Conservation (phyloP, 2,113 vertebrate genomes). For the Gavialis gangeticus region DNA sequence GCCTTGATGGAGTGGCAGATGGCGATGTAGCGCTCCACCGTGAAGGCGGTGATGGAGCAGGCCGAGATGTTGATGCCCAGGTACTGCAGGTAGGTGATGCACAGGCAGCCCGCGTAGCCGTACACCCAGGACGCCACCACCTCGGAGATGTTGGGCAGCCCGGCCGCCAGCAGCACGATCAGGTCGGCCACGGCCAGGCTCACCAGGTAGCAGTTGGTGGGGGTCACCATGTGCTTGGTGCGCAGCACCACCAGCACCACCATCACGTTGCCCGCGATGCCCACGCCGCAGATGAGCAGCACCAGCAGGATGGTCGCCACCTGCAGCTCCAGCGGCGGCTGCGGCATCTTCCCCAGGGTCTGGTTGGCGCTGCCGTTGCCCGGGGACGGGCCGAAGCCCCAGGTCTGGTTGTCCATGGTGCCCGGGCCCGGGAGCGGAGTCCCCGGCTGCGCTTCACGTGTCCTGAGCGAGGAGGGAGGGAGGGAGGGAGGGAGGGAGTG, state of each 20-base stretch:
- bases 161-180: constrained; percentile 85
- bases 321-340: constrained; percentile 83
- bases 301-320: constrained; percentile 86
- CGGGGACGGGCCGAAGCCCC: neutral
- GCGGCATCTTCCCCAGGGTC: constrained; percentile 81
- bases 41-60: constrained; percentile 88
- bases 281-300: constrained; percentile 85
- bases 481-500: too few relatives aligned
- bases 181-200: constrained; percentile 88
- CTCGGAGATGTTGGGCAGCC: constrained; percentile 86
- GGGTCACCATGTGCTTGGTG: constrained; percentile 88
- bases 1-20: constrained; percentile 89
- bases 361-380: constrained; percentile 18
- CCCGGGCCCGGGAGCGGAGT: neutral
- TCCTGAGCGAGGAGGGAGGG: neutral
- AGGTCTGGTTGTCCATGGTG: constrained; percentile 31
- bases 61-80: constrained; percentile 89
- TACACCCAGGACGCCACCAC: constrained; percentile 87
- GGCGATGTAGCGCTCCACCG: constrained; percentile 87
- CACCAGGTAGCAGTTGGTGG: constrained; percentile 90
- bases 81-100: constrained; percentile 90
- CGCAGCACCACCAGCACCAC: constrained; percentile 88
- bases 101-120: constrained; percentile 85
- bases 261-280: constrained; percentile 87
- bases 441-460: neutral